These are phyloP conservation scores for Helogale parvula DNA, from an alignment of 2,113 vertebrate species.

Conservation along the genomic window DNA sequence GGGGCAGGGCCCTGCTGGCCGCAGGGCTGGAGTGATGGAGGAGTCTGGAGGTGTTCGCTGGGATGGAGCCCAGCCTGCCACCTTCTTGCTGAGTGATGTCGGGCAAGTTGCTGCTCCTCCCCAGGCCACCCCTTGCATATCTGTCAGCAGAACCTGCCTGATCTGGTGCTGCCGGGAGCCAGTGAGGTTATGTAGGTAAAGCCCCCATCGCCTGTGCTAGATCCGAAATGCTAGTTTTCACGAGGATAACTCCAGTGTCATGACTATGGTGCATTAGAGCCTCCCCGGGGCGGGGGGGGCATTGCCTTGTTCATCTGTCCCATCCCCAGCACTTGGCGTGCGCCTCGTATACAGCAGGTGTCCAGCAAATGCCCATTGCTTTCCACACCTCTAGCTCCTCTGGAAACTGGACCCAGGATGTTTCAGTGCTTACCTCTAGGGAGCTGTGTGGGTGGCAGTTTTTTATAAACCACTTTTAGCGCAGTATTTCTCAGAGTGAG, in stretches of 20 bases:
- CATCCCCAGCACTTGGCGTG: not conserved
- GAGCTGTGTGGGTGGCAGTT: not conserved
- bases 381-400: not conserved
- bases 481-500: not conserved
- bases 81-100: not conserved
- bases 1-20: not conserved
- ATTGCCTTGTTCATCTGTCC: not conserved
- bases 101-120: too few species aligned
- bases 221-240: not conserved
- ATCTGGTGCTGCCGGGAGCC: not conserved
- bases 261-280: not conserved
- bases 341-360: not conserved
- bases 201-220: not conserved
- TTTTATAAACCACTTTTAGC: not conserved
- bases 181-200: not conserved
- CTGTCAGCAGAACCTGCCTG: not conserved
- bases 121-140: not conserved
- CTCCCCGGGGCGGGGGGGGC: too few species aligned
- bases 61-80: not conserved
- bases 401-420: not conserved
- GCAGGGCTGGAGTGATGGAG: not conserved
- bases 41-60: not conserved
- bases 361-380: not conserved
- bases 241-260: fast-evolving
- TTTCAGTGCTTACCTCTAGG: not conserved